Base-by-base conservation (phyloP, 2,113 vertebrate species). In the Larimichthys polyactis region DNA sequence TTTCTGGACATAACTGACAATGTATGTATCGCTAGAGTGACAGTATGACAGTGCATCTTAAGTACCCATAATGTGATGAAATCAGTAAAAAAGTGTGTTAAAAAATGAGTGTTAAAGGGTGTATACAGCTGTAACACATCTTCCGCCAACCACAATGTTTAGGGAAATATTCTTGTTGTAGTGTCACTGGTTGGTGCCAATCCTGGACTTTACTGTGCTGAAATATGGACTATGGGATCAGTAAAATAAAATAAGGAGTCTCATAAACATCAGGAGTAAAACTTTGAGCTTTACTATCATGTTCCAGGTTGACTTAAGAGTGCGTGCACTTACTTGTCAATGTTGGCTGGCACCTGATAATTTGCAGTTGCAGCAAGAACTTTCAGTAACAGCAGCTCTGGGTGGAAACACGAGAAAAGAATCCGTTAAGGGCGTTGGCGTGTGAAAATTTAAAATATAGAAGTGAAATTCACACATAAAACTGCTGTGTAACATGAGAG, bases 301-400 rank as follows among this genome's bases (percentile, higher is more conserved):
- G 7, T 70, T 46, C 27, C 19, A 74, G 57, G 17, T 11, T 51
- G 55, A 22, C 46, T 5, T 15, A 36, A 46, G 24, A 22, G 12
- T 15, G 22, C 10, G 48, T 7, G 32, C 66, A 90, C 92, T 93
- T 90, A 96, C 96, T 92, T 94, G 44, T 92, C 91, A 59, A 95
- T 92, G 27, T 73, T 84, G 55, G 82, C 82, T 69, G 94, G 95
- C 79, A 94, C 65, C 20, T 94, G 84, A 52, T 93, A 86, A 72
- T 83, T 91, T 75, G 84, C 74, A 71, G 87, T 86, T 22, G 82
- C 57, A 14, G 95, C 94, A 40, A 96, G 94, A 81, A 95, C 86
- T 87, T 95, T 95, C 46, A 94, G 74, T n/a, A 96, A 89, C 68
- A 94, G 65, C 49, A 73, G 66, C 87, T 96, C 96, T 96, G 83